phyloP scores from a whole-genome alignment of 2,797 vertebrate species.

The Adelosebastes latens region DNA sequence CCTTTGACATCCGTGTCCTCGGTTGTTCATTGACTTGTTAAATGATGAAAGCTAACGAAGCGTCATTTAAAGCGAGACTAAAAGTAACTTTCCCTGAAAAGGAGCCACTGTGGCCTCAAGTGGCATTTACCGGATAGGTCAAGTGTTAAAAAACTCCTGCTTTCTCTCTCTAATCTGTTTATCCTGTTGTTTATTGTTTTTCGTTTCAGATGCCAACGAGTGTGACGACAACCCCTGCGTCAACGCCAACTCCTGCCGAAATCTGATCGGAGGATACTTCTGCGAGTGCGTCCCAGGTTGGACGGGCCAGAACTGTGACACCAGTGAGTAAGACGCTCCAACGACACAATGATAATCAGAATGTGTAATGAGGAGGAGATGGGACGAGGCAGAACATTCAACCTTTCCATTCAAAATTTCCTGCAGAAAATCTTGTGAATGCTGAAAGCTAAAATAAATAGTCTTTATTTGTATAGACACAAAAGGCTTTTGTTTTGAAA shows the following conservation, averaged over 20 bases:
- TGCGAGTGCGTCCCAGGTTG: constrained; percentile 92
- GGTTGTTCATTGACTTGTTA: not conserved
- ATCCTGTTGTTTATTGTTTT: not conserved
- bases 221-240: constrained; percentile 89
- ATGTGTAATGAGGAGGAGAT: not conserved
- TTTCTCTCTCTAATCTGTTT: not conserved
- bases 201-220: constrained; percentile 89
- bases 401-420: fast-evolving
- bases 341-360: not conserved
- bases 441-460: no score
- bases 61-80: not conserved
- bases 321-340: constrained; percentile 80
- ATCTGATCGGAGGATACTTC: constrained; percentile 94
- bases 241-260: constrained; percentile 91
- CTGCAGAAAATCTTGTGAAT: no score
- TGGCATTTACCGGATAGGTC: not conserved
- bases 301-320: constrained; percentile 92
- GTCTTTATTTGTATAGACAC: not conserved
- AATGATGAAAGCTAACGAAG: not conserved
- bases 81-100: not conserved
- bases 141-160: not conserved
- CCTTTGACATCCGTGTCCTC: not conserved
- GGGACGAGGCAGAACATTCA: not conserved
- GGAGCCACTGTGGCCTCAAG: not conserved
- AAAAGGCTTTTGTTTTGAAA: not conserved